Evolutionary conservation across 1,140 invertebrate genomes (phyloP), one percentile per base, ranked within the genome.

Genomic region (Cryptotermes secundus): DNA sequence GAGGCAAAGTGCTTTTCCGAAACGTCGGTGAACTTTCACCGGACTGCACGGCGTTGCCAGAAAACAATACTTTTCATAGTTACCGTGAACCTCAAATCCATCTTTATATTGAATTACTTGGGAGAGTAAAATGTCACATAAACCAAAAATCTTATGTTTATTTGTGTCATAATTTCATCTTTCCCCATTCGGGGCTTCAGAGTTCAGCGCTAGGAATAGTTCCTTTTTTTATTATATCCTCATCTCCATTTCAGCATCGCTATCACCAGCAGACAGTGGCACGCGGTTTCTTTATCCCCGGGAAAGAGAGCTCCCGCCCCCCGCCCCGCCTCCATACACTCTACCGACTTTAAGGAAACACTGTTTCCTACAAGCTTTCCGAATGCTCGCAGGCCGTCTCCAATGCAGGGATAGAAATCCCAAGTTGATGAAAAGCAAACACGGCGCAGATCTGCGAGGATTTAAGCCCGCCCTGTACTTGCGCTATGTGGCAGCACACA

Each of bases 381-480:
- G 45, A 49, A 49, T 49, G 22, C 45, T 12, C 45, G 9, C 14
- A 49, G 19, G 16, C 45, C 45, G 45, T 19, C 45, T 49, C 45
- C 26, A 26, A 72, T 72, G 59, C 59, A 72, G 42, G 81, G 53
- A 19, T 53, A 83, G 83, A 83, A 83, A 83, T 83, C 83, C 83
- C 72, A 9, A 65, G 83, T 83, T 83, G 83, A 83, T 83, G 83
- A 83, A 83, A 83, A 83, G 59, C 83, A 83, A 83, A 83, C 83
- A 83, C 49, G n/a, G 31, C 31, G 59, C 59, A 72, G 59, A 72
- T 72, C 59, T 72, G 59, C 59, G 16, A 72, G 59, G 59, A 72
- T 72, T 72, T 72, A 72, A 72, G 59, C 59, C 16, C 59, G 59
- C 9, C 4, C 26, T 49, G 45, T 49, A 49, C 45, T 49, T 0